Evolutionary conservation across 2,113 vertebrate genomes (phyloP).

Genomic region (Limanda limanda): DNA sequence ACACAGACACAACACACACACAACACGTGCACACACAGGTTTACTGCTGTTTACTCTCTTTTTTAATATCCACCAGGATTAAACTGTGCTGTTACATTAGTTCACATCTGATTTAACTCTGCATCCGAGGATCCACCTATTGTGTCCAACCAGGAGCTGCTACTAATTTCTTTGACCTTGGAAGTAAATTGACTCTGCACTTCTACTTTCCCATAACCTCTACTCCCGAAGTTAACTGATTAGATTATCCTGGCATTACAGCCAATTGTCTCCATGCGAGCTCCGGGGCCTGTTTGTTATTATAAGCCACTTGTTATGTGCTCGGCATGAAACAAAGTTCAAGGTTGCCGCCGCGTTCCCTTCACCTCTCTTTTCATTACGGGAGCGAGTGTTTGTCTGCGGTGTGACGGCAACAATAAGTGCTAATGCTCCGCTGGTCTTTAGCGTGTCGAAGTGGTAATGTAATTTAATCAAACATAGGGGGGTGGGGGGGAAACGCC

Average conservation of each 20-base stretch:
- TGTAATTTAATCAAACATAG: constrained; percentile 19
- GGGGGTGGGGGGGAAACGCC: neutral
- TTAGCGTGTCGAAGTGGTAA: neutral
- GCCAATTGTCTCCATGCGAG: constrained; percentile 60
- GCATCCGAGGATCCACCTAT: constrained; percentile 15
- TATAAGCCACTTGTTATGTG: constrained; percentile 39
- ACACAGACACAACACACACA: neutral
- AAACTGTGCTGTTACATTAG: constrained; percentile 37
- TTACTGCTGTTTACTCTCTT: neutral
- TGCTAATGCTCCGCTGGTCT: constrained; percentile 31
- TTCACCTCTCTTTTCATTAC: constrained; percentile 36
- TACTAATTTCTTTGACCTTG: constrained; percentile 68
- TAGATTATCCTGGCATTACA: constrained; percentile 63
- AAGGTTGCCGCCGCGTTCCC: constrained; percentile 56
- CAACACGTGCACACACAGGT: neutral
- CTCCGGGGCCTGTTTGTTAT: constrained; percentile 41
- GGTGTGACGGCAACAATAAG: neutral
- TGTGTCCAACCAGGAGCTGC: constrained; percentile 28
- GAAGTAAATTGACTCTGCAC: constrained; percentile 38
- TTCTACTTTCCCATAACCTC: constrained; percentile 55
- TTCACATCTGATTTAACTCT: constrained; percentile 29
- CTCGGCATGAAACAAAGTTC: constrained; percentile 63
- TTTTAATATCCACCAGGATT: constrained; percentile 13
- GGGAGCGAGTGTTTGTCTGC: constrained; percentile 13
- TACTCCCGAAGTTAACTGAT: constrained; percentile 58